These are phyloP conservation scores for Micromys minutus DNA, from an alignment of 2,113 vertebrate species.

Conservation along the genomic window DNA sequence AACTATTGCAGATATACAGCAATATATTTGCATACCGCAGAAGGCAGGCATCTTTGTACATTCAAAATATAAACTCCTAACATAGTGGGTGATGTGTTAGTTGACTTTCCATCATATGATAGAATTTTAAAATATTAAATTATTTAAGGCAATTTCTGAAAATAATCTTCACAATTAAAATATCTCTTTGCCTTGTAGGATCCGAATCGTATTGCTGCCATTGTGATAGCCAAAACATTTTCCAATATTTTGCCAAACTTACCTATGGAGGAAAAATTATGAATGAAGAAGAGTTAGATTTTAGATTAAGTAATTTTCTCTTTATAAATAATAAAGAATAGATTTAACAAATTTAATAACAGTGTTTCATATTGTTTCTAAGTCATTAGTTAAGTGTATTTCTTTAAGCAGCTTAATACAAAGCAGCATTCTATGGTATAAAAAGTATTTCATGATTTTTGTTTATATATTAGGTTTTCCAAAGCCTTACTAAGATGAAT, in stretches of 20 bases:
- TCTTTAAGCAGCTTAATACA: not conserved
- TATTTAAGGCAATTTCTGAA: no score
- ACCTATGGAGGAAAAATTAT: not conserved
- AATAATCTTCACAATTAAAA: not conserved
- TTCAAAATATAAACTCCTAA: not conserved
- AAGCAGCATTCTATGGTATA: not conserved
- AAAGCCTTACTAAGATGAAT: not conserved
- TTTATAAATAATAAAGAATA: not conserved
- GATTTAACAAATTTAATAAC: not conserved
- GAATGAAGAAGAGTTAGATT: not conserved
- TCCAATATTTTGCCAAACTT: not conserved
- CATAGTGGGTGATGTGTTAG: fast-evolving
- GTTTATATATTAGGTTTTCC: not conserved
- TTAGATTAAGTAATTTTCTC: not conserved
- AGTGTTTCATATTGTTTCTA: not conserved
- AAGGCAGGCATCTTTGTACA: fast-evolving
- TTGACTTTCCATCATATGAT: not conserved
- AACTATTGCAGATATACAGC: not conserved
- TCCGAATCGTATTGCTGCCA: fast-evolving
- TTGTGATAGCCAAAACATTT: not conserved
- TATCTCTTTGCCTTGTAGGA: not conserved
- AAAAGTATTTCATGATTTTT: not conserved
- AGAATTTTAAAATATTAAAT: not conserved
- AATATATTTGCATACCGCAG: fast-evolving
- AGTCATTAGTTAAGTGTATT: not conserved